phyloP scores from a whole-genome alignment of 2,797 vertebrate species.

The Triplophysa bombifrons region DNA sequence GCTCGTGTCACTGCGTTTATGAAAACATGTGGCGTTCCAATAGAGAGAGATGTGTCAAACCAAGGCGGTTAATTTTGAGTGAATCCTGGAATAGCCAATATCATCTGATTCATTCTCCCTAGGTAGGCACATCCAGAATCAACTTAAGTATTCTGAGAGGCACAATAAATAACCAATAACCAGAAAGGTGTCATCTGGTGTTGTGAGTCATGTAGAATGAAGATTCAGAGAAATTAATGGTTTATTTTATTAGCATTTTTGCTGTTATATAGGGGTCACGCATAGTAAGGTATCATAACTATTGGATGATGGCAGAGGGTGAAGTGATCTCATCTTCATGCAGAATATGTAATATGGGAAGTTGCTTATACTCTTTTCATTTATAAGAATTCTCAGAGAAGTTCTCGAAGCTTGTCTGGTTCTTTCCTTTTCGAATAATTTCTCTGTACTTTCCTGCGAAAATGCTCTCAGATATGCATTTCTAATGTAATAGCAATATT shows the following conservation, averaged over 20 bases:
- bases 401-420: background rate
- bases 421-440: background rate
- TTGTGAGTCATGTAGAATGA: background rate
- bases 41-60: slow-evolving; percentile 23
- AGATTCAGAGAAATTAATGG: background rate
- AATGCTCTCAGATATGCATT: background rate
- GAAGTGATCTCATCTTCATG: background rate
- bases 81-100: background rate
- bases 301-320: slow-evolving; percentile 1
- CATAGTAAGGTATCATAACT: slow-evolving; percentile 18
- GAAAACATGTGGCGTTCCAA: slow-evolving; percentile 27
- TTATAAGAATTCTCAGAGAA: background rate
- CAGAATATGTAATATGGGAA: slow-evolving; percentile 16
- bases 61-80: slow-evolving; percentile 23
- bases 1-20: slow-evolving; percentile 28
- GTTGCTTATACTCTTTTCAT: slow-evolving; percentile 26
- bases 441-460: slow-evolving; percentile 11
- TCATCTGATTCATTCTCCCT: slow-evolving; percentile 8
- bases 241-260: background rate
- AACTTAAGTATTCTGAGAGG: background rate
- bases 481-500: slow-evolving; percentile 4
- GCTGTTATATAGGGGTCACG: background rate
- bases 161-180: background rate
- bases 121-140: background rate
- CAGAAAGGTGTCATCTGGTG: background rate